Conservation (phyloP, 2,888 invertebrate species). For the Anagyrus pseudococci region DNA sequence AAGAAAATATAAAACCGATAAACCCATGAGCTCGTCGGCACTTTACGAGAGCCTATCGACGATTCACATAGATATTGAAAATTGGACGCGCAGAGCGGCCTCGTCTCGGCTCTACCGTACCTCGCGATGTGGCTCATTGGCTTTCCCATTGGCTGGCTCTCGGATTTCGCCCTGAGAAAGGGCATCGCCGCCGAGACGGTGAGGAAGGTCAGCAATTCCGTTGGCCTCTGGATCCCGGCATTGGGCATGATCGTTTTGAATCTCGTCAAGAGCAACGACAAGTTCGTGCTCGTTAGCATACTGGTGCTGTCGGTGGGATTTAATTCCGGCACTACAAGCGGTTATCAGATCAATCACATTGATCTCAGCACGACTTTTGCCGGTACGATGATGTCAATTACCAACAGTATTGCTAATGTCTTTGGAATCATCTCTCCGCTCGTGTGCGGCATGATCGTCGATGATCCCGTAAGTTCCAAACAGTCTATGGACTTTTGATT, state of each 20-base stretch:
- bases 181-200: constrained; percentile 47
- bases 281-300: constrained; percentile 29
- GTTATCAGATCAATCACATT: constrained; percentile 63
- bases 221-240: constrained; percentile 65
- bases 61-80: background rate
- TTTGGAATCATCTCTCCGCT: constrained; percentile 61
- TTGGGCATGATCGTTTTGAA: constrained; percentile 59
- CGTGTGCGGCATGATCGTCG: constrained; percentile 55
- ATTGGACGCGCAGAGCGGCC: constrained; percentile 61
- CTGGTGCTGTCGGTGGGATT: constrained; percentile 54
- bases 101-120: constrained; percentile 67
- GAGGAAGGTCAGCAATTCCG: constrained; percentile 61
- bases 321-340: constrained; percentile 54
- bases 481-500: background rate
- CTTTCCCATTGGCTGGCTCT: constrained; percentile 63
- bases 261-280: constrained; percentile 38
- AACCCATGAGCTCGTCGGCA: too few relatives aligned
- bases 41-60: background rate
- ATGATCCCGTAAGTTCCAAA: constrained; percentile 47
- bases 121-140: constrained; percentile 65
- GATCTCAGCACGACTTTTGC: constrained; percentile 64
- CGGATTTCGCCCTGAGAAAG: constrained; percentile 59
- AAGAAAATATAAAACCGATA: too few relatives aligned
- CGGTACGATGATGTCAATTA: constrained; percentile 63
- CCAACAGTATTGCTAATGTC: constrained; percentile 61